Base-by-base conservation (phyloP, 2,113 vertebrate species). In the Notothenia coriiceps region DNA sequence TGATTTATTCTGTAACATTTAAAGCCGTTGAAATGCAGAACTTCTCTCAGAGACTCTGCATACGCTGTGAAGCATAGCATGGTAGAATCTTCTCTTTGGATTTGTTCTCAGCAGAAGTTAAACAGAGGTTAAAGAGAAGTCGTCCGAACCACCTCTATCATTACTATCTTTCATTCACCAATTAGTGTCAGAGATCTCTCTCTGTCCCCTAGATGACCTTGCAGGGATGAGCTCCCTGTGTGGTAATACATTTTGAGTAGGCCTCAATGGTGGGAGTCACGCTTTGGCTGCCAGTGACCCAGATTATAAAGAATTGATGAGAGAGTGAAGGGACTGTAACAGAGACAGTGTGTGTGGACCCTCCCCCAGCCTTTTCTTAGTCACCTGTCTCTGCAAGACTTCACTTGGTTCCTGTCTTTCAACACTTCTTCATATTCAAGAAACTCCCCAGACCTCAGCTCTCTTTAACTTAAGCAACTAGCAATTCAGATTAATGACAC, bases 271-370 rank as follows among this genome's bases (percentile, higher is more conserved):
- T 80, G 72, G 74, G 80, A 87, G 72, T 82, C 70, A 71, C 61
- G 18, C 65, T 57, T 71, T 64, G 59, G 79, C 84, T 86, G 87
- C 85, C 6, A 5, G 55, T 88, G 60, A 89, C 85, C 80, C 83
- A 81, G 57, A 84, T 91, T 89, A 92, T 91, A 67, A 92, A 85
- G 82, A 90, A 92, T 91, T 93, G 92, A 94, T 93, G 89, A 91
- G 88, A 76, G 73, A 85, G 80, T 76, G 86, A 85, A 89, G 84
- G 70, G 62, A 54, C 40, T 33, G 73, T 55, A 80, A 70, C 70
- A 11, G 65, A 85, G 65, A 80, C 1, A 6, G 13, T 84, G 40
- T 72, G 47, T 57, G 61, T 70, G 72, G 68, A 86, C 43, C 62
- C 59, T 49, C 47, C 69, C 66, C 8, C 15, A 0, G 64, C 88